Base-by-base conservation (phyloP, 2,113 vertebrate genomes). In the Oncorhynchus mykiss region DNA sequence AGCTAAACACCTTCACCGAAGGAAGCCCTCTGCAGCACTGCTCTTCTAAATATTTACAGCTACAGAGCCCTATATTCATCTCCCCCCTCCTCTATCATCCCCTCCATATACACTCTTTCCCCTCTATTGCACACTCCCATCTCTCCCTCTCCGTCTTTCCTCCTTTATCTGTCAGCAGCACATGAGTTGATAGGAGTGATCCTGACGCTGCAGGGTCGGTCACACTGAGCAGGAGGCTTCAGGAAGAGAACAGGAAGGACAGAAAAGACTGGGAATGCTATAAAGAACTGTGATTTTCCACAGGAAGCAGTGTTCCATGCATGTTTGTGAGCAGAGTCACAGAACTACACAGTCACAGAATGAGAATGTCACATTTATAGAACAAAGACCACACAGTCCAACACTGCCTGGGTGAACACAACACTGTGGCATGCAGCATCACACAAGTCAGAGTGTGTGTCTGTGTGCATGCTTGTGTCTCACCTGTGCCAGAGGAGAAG, bases 401-500 rank as follows among this genome's bases (percentile, higher is more conserved):
- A 62, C 59, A 74, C 72, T 69, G 57, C 60, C 70, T 68, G 67
- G 25, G 31, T 66, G 67, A 80, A 72, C 20, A 18, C 74, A 22
- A 70, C 45, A 20, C n/a, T 18, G 34, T 70, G 51, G 51, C 51
- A 54, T 54, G 13, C 12, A 54, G 14, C 14, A 70, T 12, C n/a
- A 48, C n/a, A 48, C n/a, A 14, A 67, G 16, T 67, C 66, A 34
- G 13, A 3, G 66, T 3, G 25, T 62, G 59, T 22, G 5, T 60
- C 5, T 22, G 59, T 16, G 13, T 20, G 51, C 5, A 9, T 39
- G 39, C 6, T 16, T 57, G 51, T 18, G 51, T n/a, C 59, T 60
- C 59, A 99, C 98, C 98, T 45, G 97, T 99, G 72, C 94, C 95
- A 2, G 96, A 97, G 81, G 96, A 96, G 89, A 99, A 99, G 66